Base-by-base conservation (phyloP, 2,113 vertebrate species). In the Odobenus rosmarus region DNA sequence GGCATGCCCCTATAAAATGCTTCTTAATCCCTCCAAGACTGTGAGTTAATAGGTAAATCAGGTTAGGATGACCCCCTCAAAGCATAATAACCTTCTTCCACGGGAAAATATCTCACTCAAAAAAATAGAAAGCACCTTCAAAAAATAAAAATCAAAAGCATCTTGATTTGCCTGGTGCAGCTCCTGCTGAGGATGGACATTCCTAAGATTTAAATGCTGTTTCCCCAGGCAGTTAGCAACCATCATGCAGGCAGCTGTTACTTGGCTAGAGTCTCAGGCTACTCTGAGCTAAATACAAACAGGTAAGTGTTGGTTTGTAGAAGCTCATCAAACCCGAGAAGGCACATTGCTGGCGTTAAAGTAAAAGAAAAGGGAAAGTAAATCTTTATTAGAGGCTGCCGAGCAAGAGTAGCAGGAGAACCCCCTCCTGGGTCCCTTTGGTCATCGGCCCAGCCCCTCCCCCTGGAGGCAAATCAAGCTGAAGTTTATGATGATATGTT, bases 21-120 rank as follows among this genome's bases (percentile, higher is more conserved):
- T 62, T 76, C 49, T 67, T 64, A 2, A 10, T 85, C 53, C 59
- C 71, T 36, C 82, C 51, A 33, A 80, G 89, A 92, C 87, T 59
- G 79, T n/a, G 55, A 83, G 26, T 53, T 39, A 93, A 93, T 57
- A 84, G 89, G 87, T 76, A 77, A 81, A 77, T 77, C 69, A 39
- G 74, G 74, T 83, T 49, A 87, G 53, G 23, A 59, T 69, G 64
- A 67, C n/a, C 31, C 18, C 79, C 10, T 31, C 49, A 16, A 90
- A 88, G 77, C 76, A 87, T 33, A 16, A 26, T n/a, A 71, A 36
- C 49, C 4, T 42, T 61, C 62, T 96, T 93, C 33, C 21, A 6
- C 1, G n/a, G 72, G 46, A 82, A 88, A 55, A 62, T 80, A 85
- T 62, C 51, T 81, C 89, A 62, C 79, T 74, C 7, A 36, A 49